Percentiles rank a stretch among this genome's conserved stretches.
Conservation (phyloP, 2,888 invertebrate genomes). For the Mythimna vitellina region DNA sequence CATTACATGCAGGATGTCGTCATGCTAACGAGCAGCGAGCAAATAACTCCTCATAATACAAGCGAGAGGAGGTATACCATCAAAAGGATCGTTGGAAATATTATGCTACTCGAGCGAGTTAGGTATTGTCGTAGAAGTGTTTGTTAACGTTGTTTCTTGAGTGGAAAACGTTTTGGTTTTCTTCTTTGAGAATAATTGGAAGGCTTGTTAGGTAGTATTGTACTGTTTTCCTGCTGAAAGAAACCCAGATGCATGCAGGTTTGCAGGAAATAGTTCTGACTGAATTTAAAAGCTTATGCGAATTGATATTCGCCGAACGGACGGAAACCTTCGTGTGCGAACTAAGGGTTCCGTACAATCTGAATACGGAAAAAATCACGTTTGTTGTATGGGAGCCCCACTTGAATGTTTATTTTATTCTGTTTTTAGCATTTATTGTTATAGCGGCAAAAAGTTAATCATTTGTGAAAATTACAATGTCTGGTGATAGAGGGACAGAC, state of each 20-base stretch:
- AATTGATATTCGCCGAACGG: neutral
- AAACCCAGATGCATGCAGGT: too few relatives aligned
- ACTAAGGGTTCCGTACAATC: too few relatives aligned
- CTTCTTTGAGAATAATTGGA: constrained; percentile 5
- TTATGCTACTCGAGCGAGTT: constrained; percentile 58
- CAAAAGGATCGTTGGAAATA: constrained; percentile 54
- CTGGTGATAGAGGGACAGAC: too few relatives aligned
- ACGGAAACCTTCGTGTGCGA: too few relatives aligned
- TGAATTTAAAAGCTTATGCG: neutral
- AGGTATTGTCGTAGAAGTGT: constrained; percentile 38
- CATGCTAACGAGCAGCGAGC: constrained; percentile 82
- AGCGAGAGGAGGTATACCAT: constrained; percentile 57
- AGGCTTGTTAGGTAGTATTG: neutral
- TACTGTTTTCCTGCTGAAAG: neutral
- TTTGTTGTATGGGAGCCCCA: too few relatives aligned
- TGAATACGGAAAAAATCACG: too few relatives aligned
- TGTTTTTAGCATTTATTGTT: too few relatives aligned
- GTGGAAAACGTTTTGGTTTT: neutral
- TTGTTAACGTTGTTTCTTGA: constrained; percentile 23
- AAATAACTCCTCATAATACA: constrained; percentile 82
- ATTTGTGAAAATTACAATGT: too few relatives aligned
- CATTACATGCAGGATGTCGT: constrained; percentile 81
- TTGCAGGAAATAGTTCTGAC: neutral
- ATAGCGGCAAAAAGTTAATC: too few relatives aligned
- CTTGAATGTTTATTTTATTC: too few relatives aligned